phyloP scores from a whole-genome alignment of 2,113 vertebrate genomes.

The Ellobius talpinus region DNA sequence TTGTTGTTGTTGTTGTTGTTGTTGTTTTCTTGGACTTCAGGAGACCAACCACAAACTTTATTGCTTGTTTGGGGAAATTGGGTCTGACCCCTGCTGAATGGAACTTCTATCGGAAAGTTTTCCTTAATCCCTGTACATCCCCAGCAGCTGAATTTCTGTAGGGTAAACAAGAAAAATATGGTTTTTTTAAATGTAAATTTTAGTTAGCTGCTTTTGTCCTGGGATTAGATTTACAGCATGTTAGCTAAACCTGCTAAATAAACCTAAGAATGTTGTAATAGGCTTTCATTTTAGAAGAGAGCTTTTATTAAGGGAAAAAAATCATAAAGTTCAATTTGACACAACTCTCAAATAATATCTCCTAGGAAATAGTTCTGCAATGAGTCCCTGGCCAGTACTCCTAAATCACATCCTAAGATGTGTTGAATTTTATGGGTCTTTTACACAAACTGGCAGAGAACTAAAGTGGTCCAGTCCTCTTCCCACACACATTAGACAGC shows the following conservation, averaged over 20 bases:
- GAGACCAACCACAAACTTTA: conserved; percentile 5
- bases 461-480: not conserved
- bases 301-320: not conserved
- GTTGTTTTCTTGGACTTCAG: not conserved
- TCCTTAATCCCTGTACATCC: not conserved
- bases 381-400: not conserved
- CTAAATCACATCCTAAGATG: not conserved
- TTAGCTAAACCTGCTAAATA: conserved; percentile 32
- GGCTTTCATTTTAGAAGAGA: conserved; percentile 33
- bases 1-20: too few species aligned
- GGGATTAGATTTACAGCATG: not conserved
- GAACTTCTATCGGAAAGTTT: not conserved
- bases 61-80: not conserved
- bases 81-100: not conserved
- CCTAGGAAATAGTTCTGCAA: not conserved
- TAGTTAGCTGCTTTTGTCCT: not conserved
- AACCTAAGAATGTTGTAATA: conserved; percentile 15
- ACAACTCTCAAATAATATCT: not conserved
- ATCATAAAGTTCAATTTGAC: not conserved
- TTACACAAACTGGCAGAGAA: not conserved
- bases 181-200: not conserved
- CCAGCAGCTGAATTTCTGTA: not conserved
- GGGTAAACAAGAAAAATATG: not conserved
- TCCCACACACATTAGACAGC: not conserved
- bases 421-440: not conserved